These are phyloP conservation scores for Spilosoma lubricipeda DNA, from an alignment of 2,888 invertebrate species.

Conservation along the genomic window DNA sequence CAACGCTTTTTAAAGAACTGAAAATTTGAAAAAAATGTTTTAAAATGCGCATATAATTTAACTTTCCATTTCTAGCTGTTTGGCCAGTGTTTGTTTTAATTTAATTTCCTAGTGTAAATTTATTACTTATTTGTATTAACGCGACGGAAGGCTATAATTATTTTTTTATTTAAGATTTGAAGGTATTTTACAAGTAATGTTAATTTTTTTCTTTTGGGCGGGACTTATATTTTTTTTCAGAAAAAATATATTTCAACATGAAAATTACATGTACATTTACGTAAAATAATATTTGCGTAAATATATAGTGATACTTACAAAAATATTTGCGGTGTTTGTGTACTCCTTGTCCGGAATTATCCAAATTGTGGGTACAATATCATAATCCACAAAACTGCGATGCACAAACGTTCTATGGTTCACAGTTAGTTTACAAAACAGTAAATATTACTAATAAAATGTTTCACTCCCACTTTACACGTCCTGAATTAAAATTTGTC, in stretches of 20 bases:
- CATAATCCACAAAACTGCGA: slow-evolving; percentile 77
- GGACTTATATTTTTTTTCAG: not conserved
- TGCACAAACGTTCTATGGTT: slow-evolving; percentile 65
- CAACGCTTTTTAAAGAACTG: slow-evolving; percentile 15
- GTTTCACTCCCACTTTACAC: slow-evolving; percentile 82
- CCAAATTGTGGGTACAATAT: slow-evolving; percentile 81
- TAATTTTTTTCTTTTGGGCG: not conserved
- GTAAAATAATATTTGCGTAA: slow-evolving; percentile 24
- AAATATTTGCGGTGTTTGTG: slow-evolving; percentile 83
- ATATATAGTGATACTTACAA: slow-evolving; percentile 74
- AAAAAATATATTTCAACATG: not conserved
- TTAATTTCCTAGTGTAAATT: slow-evolving; percentile 21
- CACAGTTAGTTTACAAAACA: slow-evolving; percentile 67
- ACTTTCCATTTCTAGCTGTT: slow-evolving; percentile 27
- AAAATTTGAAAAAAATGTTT: slow-evolving; percentile 16
- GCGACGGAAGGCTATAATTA: not conserved
- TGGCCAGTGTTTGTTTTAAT: slow-evolving; percentile 39
- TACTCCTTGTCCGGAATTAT: slow-evolving; percentile 82
- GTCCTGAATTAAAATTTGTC: slow-evolving; percentile 74
- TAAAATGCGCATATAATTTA: slow-evolving; percentile 31
- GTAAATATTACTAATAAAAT: slow-evolving; percentile 60
- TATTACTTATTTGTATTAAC: not conserved
- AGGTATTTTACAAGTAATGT: not conserved
- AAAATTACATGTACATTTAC: slow-evolving; percentile 15
- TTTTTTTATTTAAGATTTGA: not conserved